These are phyloP conservation scores for Teleogryllus oceanicus DNA, from an alignment of 2,888 invertebrate genomes.

Conservation along the genomic window DNA sequence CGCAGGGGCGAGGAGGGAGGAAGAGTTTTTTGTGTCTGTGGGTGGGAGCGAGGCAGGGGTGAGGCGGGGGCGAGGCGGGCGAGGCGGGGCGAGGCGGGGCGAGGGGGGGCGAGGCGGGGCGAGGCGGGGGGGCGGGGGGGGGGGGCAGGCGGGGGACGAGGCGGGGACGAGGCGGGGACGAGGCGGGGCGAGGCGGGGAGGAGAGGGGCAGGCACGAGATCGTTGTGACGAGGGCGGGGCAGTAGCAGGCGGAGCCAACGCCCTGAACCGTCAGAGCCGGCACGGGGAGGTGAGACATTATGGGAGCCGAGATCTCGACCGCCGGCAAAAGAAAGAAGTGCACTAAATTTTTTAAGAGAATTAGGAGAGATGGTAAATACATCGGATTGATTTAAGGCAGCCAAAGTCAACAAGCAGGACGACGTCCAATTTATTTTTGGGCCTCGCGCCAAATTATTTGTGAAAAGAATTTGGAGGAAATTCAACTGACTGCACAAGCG, in stretches of 20 bases:
- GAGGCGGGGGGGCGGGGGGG: too few relatives aligned
- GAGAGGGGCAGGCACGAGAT: too few relatives aligned
- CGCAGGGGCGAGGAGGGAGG: too few relatives aligned
- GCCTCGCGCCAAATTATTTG: not conserved
- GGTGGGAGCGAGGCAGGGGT: too few relatives aligned
- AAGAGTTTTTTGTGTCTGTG: too few relatives aligned
- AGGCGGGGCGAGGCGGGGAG: too few relatives aligned
- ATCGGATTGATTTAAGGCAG: slow-evolving; percentile 9
- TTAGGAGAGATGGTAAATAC: slow-evolving; percentile 18
- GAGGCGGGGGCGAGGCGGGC: too few relatives aligned
- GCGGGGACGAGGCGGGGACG: too few relatives aligned
- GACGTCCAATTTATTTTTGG: slow-evolving; percentile 11
- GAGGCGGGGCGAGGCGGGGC: too few relatives aligned
- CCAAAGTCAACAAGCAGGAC: not conserved
- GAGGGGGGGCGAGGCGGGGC: too few relatives aligned
- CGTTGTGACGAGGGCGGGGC: not conserved
- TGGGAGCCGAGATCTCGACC: not conserved
- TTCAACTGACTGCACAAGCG: not conserved
- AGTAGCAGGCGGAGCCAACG: not conserved
- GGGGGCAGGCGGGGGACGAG: too few relatives aligned
- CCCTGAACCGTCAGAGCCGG: not conserved
- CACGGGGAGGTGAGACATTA: not conserved
- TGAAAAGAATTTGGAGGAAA: slow-evolving; percentile 1
- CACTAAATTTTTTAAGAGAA: not conserved
- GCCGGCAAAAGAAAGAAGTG: not conserved